Base-by-base conservation (phyloP, 2,797 vertebrate species). In the Falco novaeseelandiae region DNA sequence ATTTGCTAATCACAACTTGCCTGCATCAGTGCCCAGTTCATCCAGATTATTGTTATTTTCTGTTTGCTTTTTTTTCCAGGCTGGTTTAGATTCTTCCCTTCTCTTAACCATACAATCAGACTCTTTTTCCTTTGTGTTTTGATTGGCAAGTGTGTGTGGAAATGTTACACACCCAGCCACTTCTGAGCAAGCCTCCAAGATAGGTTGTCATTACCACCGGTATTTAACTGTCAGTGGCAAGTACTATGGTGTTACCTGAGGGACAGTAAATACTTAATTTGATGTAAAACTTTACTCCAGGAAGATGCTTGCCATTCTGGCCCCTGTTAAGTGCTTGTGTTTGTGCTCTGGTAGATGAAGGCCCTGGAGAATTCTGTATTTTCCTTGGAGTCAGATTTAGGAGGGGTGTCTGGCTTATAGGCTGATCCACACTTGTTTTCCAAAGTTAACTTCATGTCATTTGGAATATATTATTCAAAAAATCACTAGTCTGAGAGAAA, bases 51-150 rank as follows among this genome's bases (percentile, higher is more conserved):
- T 80, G 48, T 69, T 88, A 48, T 82, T 92, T 87, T 88, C 34
- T 84, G 32, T 71, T 91, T 58, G n/a, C 4, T 44, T 71, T 70
- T 40, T 74, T 92, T 83, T 21, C 18, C 72, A 83, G 22, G 22
- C 26, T 89, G 48, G 25, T 90, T 92, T 92, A 91, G 66, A 63
- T 70, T 81, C 49, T 86, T 27, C 10, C 12, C 46, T 89, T 74
- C 79, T 90, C 40, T 83, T 83, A 85, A 65, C 57, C 54, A n/a
- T 74, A 83, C 46, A 90, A 86, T 19, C 52, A 74, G 57, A 78
- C 40, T 87, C 17, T 51, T 94, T 92, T 87, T 80, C 29, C 61
- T 69, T 63, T 58, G 48, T 82, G 27, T 94, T 96, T 95, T 87
- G 19, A 9, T 93, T 95, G 94, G 86, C 52, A 82, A 86, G 9